These are phyloP conservation scores for Tenthredo scrophulariae DNA, from an alignment of 2,888 invertebrate genomes.

Conservation along the genomic window DNA sequence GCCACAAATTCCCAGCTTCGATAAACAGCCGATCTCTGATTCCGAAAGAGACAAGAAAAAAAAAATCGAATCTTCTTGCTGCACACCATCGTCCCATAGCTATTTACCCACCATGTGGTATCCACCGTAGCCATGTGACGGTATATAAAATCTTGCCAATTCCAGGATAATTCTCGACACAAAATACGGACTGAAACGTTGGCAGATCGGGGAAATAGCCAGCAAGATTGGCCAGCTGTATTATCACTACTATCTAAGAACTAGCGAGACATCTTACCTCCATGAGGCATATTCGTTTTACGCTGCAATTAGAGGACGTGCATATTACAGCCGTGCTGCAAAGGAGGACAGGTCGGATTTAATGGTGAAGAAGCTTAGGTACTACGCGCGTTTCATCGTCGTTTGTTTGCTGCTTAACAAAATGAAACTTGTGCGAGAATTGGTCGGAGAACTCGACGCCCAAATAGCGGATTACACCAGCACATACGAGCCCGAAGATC, in stretches of 20 bases:
- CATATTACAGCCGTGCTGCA: slow-evolving; percentile 95
- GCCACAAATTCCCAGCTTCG: background rate
- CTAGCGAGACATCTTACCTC: slow-evolving; percentile 97
- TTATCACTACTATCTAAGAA: slow-evolving; percentile 98
- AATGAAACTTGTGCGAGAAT: slow-evolving; percentile 94
- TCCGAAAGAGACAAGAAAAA: background rate
- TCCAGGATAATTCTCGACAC: slow-evolving; percentile 89
- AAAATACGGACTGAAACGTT: slow-evolving; percentile 96
- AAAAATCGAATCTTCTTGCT: background rate
- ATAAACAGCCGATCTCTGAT: background rate
- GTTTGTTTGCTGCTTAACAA: slow-evolving; percentile 96
- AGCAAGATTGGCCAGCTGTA: slow-evolving; percentile 99
- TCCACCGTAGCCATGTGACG: slow-evolving; percentile 23
- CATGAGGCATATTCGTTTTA: slow-evolving; percentile 98
- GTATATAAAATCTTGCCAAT: slow-evolving; percentile 58
- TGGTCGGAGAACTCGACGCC: slow-evolving; percentile 94
- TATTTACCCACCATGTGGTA: background rate
- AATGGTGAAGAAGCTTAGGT: slow-evolving; percentile 97
- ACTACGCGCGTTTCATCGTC: slow-evolving; percentile 97
- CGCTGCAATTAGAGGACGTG: slow-evolving; percentile 95
- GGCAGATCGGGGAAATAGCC: slow-evolving; percentile 99
- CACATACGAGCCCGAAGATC: slow-evolving; percentile 97
- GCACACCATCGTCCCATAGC: background rate
- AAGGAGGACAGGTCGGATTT: slow-evolving; percentile 97
- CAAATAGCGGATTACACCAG: slow-evolving; percentile 97